These are phyloP conservation scores for Epinotia nisella DNA, from an alignment of 2,888 invertebrate species.

Conservation along the genomic window DNA sequence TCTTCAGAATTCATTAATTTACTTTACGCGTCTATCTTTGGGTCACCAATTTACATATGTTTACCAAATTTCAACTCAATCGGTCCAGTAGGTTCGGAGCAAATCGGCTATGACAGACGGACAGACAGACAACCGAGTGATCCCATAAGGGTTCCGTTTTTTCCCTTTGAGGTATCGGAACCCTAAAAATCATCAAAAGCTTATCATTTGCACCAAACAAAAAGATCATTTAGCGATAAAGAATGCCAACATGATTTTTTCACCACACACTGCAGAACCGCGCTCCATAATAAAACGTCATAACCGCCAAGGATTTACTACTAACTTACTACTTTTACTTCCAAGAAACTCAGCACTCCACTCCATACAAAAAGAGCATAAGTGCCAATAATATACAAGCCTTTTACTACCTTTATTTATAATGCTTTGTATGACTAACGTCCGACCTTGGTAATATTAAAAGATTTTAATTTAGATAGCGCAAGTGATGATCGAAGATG, in stretches of 20 bases:
- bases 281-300: background rate
- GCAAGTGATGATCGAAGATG: constrained; percentile 19
- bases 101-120: no score
- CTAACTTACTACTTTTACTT: background rate
- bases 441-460: constrained; percentile 26
- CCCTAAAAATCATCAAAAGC: background rate
- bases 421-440: constrained; percentile 3
- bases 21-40: no score
- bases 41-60: no score
- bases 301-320: background rate
- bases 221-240: constrained; percentile 34
- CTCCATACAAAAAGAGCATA: background rate
- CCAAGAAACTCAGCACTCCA: background rate
- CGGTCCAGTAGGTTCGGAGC: no score
- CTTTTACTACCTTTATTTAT: background rate
- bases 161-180: no score
- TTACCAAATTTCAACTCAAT: no score
- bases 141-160: no score
- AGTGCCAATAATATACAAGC: background rate
- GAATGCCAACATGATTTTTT: constrained; percentile 37
- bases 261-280: constrained; percentile 12
- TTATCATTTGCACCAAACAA: background rate
- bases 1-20: no score
- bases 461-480: constrained; percentile 28
- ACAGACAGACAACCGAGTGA: no score